A percentile compares a stretch with the other conserved stretches of the same genome.
Evolutionary conservation across 1,140 invertebrate genomes (phyloP).

Genomic region (Bombus difficillimus): DNA sequence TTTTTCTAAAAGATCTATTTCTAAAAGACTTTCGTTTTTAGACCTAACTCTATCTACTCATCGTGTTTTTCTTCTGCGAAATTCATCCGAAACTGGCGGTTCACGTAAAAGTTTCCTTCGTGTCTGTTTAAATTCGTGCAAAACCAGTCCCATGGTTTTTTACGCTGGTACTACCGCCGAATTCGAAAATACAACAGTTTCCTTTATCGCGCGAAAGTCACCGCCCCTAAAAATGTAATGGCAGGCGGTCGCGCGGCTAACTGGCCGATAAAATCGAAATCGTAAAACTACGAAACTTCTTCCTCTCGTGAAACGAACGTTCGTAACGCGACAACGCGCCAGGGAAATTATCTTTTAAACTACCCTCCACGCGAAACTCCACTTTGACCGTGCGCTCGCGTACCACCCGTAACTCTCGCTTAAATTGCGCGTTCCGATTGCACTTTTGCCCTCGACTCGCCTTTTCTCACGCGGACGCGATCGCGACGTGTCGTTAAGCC

Average conservation of each 20-base stretch:
- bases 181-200: not conserved
- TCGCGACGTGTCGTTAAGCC: slow-evolving; percentile 23
- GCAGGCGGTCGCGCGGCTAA: not conserved
- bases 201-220: slow-evolving; percentile 26
- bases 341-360: slow-evolving; percentile 62
- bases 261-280: slow-evolving; percentile 46
- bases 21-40: too few relatives aligned
- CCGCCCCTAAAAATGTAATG: slow-evolving; percentile 23
- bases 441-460: not conserved
- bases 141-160: too few relatives aligned
- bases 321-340: slow-evolving; percentile 38
- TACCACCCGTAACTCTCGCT: slow-evolving; percentile 22
- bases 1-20: too few relatives aligned
- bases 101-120: too few relatives aligned
- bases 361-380: slow-evolving; percentile 50
- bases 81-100: too few relatives aligned
- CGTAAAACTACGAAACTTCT: slow-evolving; percentile 38
- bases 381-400: slow-evolving; percentile 20
- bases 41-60: too few relatives aligned
- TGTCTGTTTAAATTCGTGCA: too few relatives aligned
- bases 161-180: too few relatives aligned
- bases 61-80: too few relatives aligned
- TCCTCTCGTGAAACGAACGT: slow-evolving; percentile 21
- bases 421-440: slow-evolving; percentile 36
- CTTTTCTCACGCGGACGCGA: not conserved